Evolutionary conservation across 1,140 invertebrate species (phyloP), one percentile per base, ranked within the genome.

Genomic region (Pantala flavescens): DNA sequence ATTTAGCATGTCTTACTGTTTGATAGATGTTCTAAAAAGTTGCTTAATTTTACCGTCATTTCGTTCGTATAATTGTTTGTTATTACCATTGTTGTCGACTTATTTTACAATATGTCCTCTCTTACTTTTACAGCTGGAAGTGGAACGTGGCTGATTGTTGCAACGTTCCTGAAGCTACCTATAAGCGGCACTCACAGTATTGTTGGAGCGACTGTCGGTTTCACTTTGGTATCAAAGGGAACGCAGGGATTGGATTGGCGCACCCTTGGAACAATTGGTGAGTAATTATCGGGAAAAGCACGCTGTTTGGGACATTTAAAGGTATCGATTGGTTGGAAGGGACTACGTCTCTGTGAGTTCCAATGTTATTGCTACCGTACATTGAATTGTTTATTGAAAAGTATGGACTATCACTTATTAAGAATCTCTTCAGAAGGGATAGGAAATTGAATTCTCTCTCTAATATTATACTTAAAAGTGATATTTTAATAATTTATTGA

Each of bases 101-200:
- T 19, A 7, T 42, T 73, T 11, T 71, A 24, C 36, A n/a, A 73
- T 73, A 24, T 0, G 76, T 73, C 28, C 28, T 36, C 28, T 36
- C 28, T 36, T 36, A 75, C 71, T 73, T 74, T 80, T 79, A n/a
- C 80, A 89, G 90, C 89, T 63, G 90, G 95, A 43, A 95, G 95
- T 74, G 96, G 94, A 71, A 86, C 92, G 19, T 99, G 98, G 98
- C 85, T 99, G 78, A 85, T 99, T 74, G 81, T 96, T 2, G 98
- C 98, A 0, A 99, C 98, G 7, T 94, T 96, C 78, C 85, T 98
- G 63, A 92, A 95, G 77, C 85, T 99, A 78, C 98, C 98, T 19
- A 97, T 99, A 75, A 98, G 97, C 28, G 96, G 96, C 28, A 99
- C 98, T 0, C 98, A 99, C 85, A 97, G 94, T 75, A 98, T 99